These are phyloP conservation scores for Macrophya alboannulata DNA, from an alignment of 2,888 invertebrate genomes.

Conservation along the genomic window DNA sequence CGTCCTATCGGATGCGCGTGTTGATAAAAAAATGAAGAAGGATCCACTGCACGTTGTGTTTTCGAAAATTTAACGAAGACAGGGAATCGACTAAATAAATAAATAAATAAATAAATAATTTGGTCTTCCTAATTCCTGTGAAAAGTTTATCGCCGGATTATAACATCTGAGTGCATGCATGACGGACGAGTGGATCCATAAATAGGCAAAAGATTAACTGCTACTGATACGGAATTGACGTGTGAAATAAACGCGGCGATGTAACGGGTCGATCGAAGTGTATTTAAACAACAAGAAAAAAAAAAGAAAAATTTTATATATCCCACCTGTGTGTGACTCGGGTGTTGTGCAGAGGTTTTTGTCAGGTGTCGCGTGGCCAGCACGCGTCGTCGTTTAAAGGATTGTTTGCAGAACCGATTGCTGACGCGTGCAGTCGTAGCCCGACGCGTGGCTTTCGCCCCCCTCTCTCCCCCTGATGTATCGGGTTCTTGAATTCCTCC, in stretches of 20 bases:
- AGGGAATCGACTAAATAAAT: neutral
- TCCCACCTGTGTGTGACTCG: neutral
- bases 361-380: slow-evolving; percentile 1
- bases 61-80: neutral
- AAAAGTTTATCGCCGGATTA: too few species aligned
- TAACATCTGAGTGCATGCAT: neutral
- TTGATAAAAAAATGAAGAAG: neutral
- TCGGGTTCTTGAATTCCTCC: slow-evolving; percentile 18
- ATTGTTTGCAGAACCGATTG: slow-evolving; percentile 53
- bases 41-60: neutral
- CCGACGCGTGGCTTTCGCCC: slow-evolving; percentile 51
- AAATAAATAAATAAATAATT: neutral
- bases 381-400: slow-evolving; percentile 56
- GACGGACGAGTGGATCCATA: neutral
- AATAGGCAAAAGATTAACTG: neutral
- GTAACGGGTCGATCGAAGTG: neutral
- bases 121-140: neutral
- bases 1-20: neutral
- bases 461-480: neutral
- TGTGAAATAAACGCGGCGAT: neutral
- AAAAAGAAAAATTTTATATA: too few species aligned
- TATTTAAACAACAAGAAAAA: neutral
- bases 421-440: slow-evolving; percentile 43
- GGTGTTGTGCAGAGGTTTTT: neutral
- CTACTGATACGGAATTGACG: neutral